Evolutionary conservation across 2,797 vertebrate species (phyloP).

Genomic region (Nasua narica): DNA sequence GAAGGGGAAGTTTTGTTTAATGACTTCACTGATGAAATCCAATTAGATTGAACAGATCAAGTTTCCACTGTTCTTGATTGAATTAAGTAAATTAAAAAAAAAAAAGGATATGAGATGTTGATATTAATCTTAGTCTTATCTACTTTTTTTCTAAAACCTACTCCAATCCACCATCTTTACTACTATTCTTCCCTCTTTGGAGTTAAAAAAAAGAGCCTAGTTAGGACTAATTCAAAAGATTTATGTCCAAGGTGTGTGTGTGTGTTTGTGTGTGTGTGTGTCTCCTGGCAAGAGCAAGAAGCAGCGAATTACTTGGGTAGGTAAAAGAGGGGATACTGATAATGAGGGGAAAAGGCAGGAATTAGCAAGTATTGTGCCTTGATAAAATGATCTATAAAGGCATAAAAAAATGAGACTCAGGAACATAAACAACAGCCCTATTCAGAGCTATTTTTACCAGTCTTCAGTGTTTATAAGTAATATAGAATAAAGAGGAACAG

Average conservation of each 20-base stretch:
- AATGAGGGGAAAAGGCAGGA: neutral
- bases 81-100: neutral
- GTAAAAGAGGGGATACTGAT: neutral
- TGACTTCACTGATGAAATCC: neutral
- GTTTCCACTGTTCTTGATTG: neutral
- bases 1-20: neutral
- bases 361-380: neutral
- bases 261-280: neutral
- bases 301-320: neutral
- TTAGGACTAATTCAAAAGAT: neutral
- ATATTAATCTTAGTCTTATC: neutral
- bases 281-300: neutral
- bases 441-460: neutral
- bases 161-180: neutral
- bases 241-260: neutral
- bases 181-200: neutral
- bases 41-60: neutral
- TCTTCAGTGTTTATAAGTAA: constrained; percentile 16
- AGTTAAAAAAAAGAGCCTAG: neutral
- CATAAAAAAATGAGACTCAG: constrained; percentile 13
- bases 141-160: neutral
- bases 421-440: neutral
- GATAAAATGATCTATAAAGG: neutral
- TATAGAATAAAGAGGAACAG: constrained; percentile 49
- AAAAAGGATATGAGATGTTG: neutral